A percentile compares a stretch with the other conserved stretches of the same genome.
Evolutionary conservation across 1,140 invertebrate species (phyloP).

Genomic region (Gryon sp.): DNA sequence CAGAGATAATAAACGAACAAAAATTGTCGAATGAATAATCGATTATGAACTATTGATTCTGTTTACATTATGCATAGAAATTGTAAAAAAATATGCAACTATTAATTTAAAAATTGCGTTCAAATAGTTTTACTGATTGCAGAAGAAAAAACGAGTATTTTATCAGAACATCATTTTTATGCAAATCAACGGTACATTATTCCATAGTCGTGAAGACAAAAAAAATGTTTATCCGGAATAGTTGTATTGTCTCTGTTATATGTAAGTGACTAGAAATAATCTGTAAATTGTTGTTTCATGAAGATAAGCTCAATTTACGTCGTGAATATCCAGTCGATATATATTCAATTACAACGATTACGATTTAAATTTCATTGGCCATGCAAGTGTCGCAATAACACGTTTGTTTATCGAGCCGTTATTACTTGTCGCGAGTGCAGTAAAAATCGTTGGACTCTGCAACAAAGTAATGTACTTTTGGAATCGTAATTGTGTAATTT

Average conservation of each 20-base stretch:
- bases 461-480: conserved; percentile 28
- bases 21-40: too few species aligned
- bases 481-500: conserved; percentile 45
- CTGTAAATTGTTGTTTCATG: conserved; percentile 12
- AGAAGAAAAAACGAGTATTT: too few species aligned
- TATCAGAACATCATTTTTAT: too few species aligned
- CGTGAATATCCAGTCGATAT: conserved; percentile 30
- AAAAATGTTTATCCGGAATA: not conserved
- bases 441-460: conserved; percentile 21
- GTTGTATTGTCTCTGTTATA: not conserved
- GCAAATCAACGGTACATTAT: too few species aligned
- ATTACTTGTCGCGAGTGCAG: conserved; percentile 27
- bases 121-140: too few species aligned
- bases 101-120: too few species aligned
- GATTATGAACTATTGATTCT: too few species aligned
- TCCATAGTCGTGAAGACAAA: too few species aligned
- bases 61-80: too few species aligned
- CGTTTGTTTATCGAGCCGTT: conserved; percentile 37
- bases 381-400: conserved; percentile 33
- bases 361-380: conserved; percentile 30
- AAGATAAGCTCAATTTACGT: conserved; percentile 41
- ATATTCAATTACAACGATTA: conserved; percentile 38
- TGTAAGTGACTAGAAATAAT: conserved; percentile 15
- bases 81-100: too few species aligned
- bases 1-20: too few species aligned